These are phyloP conservation scores for Herpailurus yagouaroundi DNA, from an alignment of 2,113 vertebrate genomes.

Conservation along the genomic window DNA sequence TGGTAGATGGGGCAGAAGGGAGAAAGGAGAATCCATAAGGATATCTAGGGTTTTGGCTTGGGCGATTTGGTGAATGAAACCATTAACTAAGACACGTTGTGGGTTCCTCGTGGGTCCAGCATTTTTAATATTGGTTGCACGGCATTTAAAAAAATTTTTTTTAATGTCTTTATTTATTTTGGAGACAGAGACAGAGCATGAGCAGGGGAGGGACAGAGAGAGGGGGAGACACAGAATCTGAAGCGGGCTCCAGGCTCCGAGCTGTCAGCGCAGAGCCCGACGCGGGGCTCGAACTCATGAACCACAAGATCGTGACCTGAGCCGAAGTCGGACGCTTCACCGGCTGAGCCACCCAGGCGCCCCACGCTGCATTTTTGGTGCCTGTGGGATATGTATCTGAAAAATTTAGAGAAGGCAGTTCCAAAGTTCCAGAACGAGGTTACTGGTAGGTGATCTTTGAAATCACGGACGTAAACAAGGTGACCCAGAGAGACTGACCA, in stretches of 20 bases:
- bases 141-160: not conserved
- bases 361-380: not conserved
- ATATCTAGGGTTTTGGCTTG: not conserved
- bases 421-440: not conserved
- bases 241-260: too few relatives aligned
- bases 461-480: not conserved
- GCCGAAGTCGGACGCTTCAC: too few relatives aligned
- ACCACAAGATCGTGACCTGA: too few relatives aligned
- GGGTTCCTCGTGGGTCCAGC: not conserved
- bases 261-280: too few relatives aligned
- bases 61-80: not conserved
- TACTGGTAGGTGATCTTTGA: not conserved
- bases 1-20: not conserved
- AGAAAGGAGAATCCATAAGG: not conserved
- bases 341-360: too few relatives aligned
- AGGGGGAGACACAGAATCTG: too few relatives aligned
- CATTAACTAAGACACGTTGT: not conserved
- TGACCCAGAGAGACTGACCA: not conserved
- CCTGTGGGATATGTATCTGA: not conserved
- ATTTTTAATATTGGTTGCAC: not conserved
- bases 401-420: constrained; percentile 3
- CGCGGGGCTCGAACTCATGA: too few relatives aligned
- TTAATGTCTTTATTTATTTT: too few relatives aligned
- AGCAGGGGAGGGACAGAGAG: too few relatives aligned
- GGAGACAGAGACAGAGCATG: too few relatives aligned